Conservation (phyloP, 2,113 vertebrate genomes). For the Oceanites oceanicus region DNA sequence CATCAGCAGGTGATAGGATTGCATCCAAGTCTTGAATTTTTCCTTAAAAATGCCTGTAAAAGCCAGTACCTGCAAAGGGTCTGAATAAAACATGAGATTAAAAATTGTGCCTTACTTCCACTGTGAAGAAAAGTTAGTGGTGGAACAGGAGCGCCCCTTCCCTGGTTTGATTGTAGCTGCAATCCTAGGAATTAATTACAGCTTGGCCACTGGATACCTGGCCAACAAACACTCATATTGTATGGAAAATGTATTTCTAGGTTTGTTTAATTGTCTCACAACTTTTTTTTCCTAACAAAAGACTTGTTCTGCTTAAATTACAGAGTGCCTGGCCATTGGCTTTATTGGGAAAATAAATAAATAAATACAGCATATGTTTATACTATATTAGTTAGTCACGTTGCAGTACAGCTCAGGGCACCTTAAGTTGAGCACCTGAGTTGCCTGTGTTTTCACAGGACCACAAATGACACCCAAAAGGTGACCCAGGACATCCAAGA, state of each 20-base stretch:
- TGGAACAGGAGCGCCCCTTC: not conserved
- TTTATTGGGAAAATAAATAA: not conserved
- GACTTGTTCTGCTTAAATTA: not conserved
- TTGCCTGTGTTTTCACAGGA: not conserved
- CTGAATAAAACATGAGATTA: constrained; percentile 7
- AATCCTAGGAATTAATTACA: not conserved
- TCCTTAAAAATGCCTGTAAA: not conserved
- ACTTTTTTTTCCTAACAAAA: not conserved
- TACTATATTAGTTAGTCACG: not conserved
- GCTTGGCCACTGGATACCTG: not conserved
- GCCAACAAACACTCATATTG: not conserved
- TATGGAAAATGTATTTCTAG: not conserved
- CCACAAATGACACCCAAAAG: not conserved
- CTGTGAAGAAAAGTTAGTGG: not conserved
- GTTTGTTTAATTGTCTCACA: not conserved
- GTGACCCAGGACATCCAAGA: not conserved
- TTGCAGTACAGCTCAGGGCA: not conserved
- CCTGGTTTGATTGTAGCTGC: not conserved
- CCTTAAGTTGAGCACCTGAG: not conserved
- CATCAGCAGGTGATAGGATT: not conserved
- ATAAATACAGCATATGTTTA: not conserved
- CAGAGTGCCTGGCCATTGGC: not conserved
- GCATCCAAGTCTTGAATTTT: not conserved
- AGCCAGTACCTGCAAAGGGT: not conserved
- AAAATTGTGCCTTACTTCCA: not conserved